Evolutionary conservation across 2,888 invertebrate genomes (phyloP).

Genomic region (Cybosia mesomella): DNA sequence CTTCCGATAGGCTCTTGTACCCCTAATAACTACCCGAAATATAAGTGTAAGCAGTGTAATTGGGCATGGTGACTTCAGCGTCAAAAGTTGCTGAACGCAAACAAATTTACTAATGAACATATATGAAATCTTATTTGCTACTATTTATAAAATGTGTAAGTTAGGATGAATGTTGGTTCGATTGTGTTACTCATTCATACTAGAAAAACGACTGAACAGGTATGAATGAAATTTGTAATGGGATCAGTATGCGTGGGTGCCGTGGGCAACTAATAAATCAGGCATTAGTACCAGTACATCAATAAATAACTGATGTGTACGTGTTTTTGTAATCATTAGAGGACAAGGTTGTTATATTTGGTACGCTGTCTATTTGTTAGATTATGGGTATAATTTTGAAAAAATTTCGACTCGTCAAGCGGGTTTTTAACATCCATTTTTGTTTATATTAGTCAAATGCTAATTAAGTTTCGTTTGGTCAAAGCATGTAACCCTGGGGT

Average conservation of each 20-base stretch:
- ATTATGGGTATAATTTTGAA: no score
- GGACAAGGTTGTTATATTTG: neutral
- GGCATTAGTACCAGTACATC: neutral
- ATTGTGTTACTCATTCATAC: neutral
- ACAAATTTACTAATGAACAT: neutral
- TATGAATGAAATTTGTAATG: neutral
- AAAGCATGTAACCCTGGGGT: no score
- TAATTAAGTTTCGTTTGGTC: no score
- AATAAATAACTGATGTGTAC: neutral
- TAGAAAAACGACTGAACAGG: neutral
- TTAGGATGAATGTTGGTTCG: neutral
- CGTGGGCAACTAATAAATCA: neutral
- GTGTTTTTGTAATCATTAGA: conserved; percentile 1
- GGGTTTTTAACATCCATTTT: no score
- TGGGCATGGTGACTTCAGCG: neutral
- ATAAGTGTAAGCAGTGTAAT: neutral
- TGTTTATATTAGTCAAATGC: no score
- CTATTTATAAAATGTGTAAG: neutral
- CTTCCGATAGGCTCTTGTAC: neutral
- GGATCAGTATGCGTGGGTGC: neutral
- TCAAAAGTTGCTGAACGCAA: neutral
- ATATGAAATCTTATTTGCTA: neutral
- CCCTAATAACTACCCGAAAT: neutral
- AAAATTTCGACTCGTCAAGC: no score
- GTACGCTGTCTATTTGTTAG: no score